Percentiles rank a stretch among this genome's conserved stretches.
phyloP scores from a whole-genome alignment of 2,888 invertebrate species.

The Morpho deidamia region DNA sequence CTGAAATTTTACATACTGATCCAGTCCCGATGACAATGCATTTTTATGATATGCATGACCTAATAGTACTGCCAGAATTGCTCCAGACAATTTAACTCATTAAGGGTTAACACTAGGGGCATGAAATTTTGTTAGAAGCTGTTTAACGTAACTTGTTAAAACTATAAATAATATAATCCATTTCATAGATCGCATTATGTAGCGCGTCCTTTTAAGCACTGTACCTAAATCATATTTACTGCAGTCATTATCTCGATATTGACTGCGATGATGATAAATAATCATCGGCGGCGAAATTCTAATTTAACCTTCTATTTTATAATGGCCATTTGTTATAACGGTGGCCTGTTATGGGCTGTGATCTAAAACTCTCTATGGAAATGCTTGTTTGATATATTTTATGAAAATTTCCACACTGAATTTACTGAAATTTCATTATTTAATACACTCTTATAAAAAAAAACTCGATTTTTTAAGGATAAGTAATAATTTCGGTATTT shows the following conservation, averaged over 20 bases:
- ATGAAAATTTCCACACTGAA: background rate
- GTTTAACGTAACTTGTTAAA: too few relatives aligned
- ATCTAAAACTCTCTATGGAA: slow-evolving; percentile 10
- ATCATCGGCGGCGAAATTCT: slow-evolving; percentile 35
- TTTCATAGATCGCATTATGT: slow-evolving; percentile 23
- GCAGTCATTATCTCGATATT: slow-evolving; percentile 55
- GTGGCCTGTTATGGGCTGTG: slow-evolving; percentile 1
- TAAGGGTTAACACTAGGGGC: too few relatives aligned
- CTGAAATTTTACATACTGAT: too few relatives aligned
- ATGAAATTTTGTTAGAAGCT: too few relatives aligned
- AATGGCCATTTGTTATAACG: slow-evolving; percentile 22
- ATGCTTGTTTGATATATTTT: slow-evolving; percentile 4
- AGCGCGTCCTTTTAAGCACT: slow-evolving; percentile 44
- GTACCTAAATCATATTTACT: slow-evolving; percentile 60
- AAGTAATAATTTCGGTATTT: too few relatives aligned
- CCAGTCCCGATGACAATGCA: too few relatives aligned
- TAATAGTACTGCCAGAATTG: too few relatives aligned
- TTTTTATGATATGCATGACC: too few relatives aligned
- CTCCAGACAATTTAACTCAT: too few relatives aligned
- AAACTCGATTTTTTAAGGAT: too few relatives aligned
- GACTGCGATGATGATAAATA: slow-evolving; percentile 54
- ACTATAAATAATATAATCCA: too few relatives aligned
- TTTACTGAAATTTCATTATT: background rate
- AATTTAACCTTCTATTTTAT: slow-evolving; percentile 28
- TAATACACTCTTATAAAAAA: background rate